Conservation (phyloP, 2,888 invertebrate genomes). For the Cylindroiulus punctatus region DNA sequence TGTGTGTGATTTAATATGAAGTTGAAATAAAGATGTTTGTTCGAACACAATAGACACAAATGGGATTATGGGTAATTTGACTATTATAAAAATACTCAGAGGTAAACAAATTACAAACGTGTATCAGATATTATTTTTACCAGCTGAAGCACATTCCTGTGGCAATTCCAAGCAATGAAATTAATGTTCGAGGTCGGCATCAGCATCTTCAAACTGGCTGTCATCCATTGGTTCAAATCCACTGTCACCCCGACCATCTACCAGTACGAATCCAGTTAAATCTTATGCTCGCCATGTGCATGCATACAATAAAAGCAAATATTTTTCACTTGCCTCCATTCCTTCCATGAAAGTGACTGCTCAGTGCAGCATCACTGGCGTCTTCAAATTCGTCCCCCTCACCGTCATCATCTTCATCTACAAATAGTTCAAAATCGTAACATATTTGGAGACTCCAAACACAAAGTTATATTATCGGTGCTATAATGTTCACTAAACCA, state of each 20-base stretch:
- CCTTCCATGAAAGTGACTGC: neutral
- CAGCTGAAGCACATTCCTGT: neutral
- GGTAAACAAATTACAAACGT: neutral
- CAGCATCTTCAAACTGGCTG: conserved; percentile 73
- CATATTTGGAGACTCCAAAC: neutral
- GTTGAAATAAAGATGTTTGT: neutral
- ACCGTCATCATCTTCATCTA: conserved; percentile 52
- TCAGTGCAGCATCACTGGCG: conserved; percentile 33
- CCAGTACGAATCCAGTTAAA: neutral
- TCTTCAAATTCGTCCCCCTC: conserved; percentile 54
- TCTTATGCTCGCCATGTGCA: neutral
- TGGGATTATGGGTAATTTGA: neutral
- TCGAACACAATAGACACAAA: neutral
- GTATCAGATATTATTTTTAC: conserved; percentile 14
- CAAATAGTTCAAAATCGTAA: neutral
- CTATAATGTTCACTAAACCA: too few species aligned
- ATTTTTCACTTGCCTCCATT: conserved; percentile 7
- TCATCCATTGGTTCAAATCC: conserved; percentile 68
- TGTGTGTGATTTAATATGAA: neutral
- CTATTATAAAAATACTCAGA: conserved; percentile 5
- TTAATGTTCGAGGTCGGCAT: conserved; percentile 60
- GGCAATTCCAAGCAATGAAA: neutral
- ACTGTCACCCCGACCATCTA: conserved; percentile 63
- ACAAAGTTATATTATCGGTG: too few species aligned
- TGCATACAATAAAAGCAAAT: neutral